phyloP scores from a whole-genome alignment of 53 echinoderm and acorn worm genomes.

The Crossaster papposus region DNA sequence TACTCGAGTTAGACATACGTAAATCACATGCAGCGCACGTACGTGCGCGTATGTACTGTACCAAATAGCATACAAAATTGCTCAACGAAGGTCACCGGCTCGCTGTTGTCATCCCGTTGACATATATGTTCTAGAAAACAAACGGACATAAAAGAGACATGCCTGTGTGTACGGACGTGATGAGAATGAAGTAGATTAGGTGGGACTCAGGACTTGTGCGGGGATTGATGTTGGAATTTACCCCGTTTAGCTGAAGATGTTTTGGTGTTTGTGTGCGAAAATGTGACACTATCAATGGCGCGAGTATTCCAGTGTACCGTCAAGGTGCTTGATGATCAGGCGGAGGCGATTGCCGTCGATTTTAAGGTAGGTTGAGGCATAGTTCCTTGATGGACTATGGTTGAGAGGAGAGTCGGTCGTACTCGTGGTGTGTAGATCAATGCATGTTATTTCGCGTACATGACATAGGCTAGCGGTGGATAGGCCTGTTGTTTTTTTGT shows the following conservation, averaged over 20 bases:
- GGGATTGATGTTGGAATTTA: background rate
- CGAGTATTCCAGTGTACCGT: constrained; percentile 74
- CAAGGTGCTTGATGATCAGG: constrained; percentile 73
- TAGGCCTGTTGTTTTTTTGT: no score
- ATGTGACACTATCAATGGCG: constrained; percentile 65
- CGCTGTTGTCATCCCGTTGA: background rate
- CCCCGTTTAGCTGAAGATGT: background rate
- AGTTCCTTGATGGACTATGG: no score
- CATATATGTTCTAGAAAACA: constrained; percentile 11
- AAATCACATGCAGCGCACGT: background rate
- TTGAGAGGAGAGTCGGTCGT: no score
- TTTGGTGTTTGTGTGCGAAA: constrained; percentile 10
- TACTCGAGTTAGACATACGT: no score
- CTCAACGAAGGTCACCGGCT: background rate
- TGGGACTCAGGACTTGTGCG: no score
- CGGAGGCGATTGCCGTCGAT: constrained; percentile 70
- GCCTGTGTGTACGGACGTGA: no score
- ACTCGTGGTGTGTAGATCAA: no score
- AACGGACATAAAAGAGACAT: background rate
- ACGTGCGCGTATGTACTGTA: background rate
- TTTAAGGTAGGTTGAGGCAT: constrained; percentile 79
- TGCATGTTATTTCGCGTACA: no score
- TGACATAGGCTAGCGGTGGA: no score
- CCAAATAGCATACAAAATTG: background rate
- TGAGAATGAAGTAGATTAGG: background rate